Conservation (phyloP, 2,888 invertebrate genomes). For the Ecliptopera silaceata region DNA sequence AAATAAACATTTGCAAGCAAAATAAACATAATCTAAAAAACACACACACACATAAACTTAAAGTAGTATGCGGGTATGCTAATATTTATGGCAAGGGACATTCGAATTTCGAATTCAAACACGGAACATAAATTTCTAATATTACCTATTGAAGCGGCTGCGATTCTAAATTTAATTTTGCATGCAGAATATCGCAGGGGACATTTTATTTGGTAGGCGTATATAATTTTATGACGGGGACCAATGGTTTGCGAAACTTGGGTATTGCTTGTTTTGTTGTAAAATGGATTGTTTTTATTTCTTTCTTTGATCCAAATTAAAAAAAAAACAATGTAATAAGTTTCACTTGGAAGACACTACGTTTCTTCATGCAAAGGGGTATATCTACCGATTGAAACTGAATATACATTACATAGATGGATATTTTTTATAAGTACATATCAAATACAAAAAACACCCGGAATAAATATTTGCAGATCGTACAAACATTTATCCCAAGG, state of each 20-base stretch:
- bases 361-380: no score
- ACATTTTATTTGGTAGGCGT: conserved; percentile 81
- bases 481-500: no score
- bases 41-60: no score
- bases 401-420: no score
- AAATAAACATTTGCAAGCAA: no score
- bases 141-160: conserved; percentile 79
- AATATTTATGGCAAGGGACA: conserved; percentile 64
- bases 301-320: conserved; percentile 28
- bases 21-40: no score
- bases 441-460: no score
- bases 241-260: conserved; percentile 78
- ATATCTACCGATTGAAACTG: no score
- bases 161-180: conserved; percentile 82
- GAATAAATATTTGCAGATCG: no score
- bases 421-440: no score
- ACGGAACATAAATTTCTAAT: conserved; percentile 78
- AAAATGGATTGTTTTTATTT: conserved; percentile 39
- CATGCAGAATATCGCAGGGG: conserved; percentile 77
- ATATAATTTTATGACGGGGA: conserved; percentile 81
- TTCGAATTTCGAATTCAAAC: conserved; percentile 61
- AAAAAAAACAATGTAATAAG: conserved; percentile 63
- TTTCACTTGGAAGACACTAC: no score
- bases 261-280: conserved; percentile 61
- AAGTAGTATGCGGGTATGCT: conserved; percentile 6